Base-by-base conservation (phyloP, 1,140 invertebrate species). In the Leguminivora glycinivorella region DNA sequence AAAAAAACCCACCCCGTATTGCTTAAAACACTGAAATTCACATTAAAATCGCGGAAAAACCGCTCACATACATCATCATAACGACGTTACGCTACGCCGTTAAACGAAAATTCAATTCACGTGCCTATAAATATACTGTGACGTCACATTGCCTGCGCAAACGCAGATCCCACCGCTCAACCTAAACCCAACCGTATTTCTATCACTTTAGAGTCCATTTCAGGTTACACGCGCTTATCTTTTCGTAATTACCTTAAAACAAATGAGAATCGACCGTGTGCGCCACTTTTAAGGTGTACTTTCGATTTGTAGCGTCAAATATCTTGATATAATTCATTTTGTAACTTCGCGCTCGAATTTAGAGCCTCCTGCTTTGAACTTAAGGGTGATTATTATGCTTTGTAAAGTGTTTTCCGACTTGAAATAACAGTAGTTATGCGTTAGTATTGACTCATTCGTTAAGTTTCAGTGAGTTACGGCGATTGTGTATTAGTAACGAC, bases 61-160 rank as follows among this genome's bases (percentile, higher is more conserved):
- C 14, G 17, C 14, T 43, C 3, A 52, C 47, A 52, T 52, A 52
- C 3, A 52, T 52, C 47, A 22, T 52, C 17, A 9, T 52, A 52
- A 52, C 47, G 47, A 52, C 47, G 38, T 10, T 12, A 31, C 38
- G 47, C 47, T 38, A 60, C 58, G 58, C 58, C 58, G 58, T 63
- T 63, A n/a, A 63, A 63, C 58, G 58, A 63, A 25, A 31, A 29
- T 63, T 29, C 58, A 63, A 63, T 63, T 63, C 58, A 34, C 58
- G 26, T 34, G 26, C 29, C 25, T 63, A 63, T 63, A 31, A 63
- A 63, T 63, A 63, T 29, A n/a, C 25, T 14, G 26, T 63, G 58
- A 63, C 58, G 58, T 29, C 25, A 34, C 4, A 1, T 9, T 56
- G n/a, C 7, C n/a, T 63, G 58, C 58, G 58, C 25, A 29, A 9